phyloP scores from a whole-genome alignment of 92 coral and sea anemone species.

The Pocillopora grandis region DNA sequence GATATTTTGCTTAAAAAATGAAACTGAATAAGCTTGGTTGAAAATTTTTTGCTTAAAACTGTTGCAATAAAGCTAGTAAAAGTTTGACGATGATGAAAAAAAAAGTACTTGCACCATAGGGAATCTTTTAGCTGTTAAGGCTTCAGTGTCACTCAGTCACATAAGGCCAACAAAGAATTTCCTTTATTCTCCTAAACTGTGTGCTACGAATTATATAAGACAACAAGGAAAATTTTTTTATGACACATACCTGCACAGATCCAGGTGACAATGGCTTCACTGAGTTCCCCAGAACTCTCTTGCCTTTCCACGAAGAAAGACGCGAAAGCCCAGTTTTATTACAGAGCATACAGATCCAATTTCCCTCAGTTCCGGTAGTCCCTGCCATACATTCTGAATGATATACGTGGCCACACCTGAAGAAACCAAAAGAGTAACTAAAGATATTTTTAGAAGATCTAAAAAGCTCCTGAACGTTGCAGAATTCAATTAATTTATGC shows the following conservation, averaged over 20 bases:
- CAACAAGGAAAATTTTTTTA: neutral
- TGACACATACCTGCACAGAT: conserved; percentile 15
- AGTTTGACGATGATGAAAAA: no score
- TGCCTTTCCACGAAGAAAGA: conserved; percentile 60
- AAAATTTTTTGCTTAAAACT: no score
- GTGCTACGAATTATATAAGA: neutral
- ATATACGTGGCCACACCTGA: conserved; percentile 82
- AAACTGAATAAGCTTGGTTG: no score
- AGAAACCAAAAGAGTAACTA: neutral
- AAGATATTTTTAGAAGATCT: conserved; percentile 1
- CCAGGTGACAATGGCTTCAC: conserved; percentile 6
- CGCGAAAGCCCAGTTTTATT: conserved; percentile 80
- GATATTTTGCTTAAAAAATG: no score
- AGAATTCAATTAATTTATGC: no score
- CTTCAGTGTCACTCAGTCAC: neutral
- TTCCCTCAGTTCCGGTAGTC: conserved; percentile 68
- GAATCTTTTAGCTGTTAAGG: no score
- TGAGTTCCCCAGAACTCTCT: conserved; percentile 33
- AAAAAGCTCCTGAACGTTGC: no score
- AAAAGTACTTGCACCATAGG: no score
- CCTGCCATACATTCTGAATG: conserved; percentile 77
- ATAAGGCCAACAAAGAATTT: neutral
- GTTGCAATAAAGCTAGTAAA: no score
- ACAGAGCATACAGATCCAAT: conserved; percentile 81
- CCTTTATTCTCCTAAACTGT: no score